Base-by-base conservation (phyloP, 37 sponge, comb jelly and placozoan genomes). In the Tethya wilhelma region DNA sequence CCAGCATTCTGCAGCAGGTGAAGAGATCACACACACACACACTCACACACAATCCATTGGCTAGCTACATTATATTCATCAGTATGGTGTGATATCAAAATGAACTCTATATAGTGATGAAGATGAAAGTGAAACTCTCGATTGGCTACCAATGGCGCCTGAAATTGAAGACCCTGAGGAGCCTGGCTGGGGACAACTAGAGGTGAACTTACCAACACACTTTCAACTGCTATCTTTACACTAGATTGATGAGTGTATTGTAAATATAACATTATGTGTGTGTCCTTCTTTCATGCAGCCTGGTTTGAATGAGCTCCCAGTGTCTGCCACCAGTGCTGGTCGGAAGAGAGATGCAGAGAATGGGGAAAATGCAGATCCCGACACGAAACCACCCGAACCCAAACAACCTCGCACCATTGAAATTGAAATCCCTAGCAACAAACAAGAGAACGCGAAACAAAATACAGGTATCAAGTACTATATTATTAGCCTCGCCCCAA, bases 111-210 rank as follows among this genome's bases (percentile, higher is more conserved):
- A 20, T 72, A 85, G 88, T 88, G 92, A 88, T 53, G 96, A 95
- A 42, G 91, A 89, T 58, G 86, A 78, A 0, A 87, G 87, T 34
- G 87, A 87, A 7, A 75, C 88, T 22, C 72, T 97, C 56, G 90
- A 89, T 75, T 98, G 93, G 88, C 77, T 98, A 17, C 95, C 98
- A 9, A 82, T 90, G 40, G 93, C 95, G 49, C 98, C 98, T 20
- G 98, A 98, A 66, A 87, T 98, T 9, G 95, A 98, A 25, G 98
- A 98, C 43, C 98, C 98, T 28, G 98, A 98, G 72, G 98, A 98
- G 40, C 87, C 90, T 9, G 95, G 93, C 22, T 94, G 95, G 95
- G 98, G 96, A 31, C 96, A 96, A 72, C 75, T 96, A n/a, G 96
- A 96, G 89, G 93, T 89, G 4, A 74, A 44, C 29, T 72, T 29